Percentiles rank a stretch among this genome's conserved stretches.
Conservation (phyloP, 2,888 invertebrate genomes). For the Syrphus vitripennis region DNA sequence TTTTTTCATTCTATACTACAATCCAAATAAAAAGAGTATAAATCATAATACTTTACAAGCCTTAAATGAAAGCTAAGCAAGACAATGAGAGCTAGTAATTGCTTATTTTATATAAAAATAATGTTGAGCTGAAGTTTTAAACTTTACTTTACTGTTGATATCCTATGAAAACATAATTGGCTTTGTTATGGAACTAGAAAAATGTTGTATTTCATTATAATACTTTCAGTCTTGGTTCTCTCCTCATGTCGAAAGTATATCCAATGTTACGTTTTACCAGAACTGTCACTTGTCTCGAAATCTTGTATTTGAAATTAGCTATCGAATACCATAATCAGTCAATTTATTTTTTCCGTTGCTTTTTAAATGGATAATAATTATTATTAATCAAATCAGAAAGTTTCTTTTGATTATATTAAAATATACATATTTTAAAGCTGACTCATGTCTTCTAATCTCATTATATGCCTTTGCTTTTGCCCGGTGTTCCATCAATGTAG, state of each 20-base stretch:
- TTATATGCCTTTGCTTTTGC: not conserved
- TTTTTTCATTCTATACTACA: not conserved
- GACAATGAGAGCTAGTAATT: not conserved
- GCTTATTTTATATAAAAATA: no score
- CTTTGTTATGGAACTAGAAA: no score
- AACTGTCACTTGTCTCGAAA: no score
- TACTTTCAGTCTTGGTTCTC: no score
- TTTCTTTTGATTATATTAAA: not conserved
- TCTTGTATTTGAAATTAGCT: no score
- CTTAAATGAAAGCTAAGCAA: not conserved
- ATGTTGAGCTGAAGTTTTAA: no score
- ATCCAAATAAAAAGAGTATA: not conserved
- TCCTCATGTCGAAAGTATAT: no score
- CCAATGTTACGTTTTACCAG: no score
- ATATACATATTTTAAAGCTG: no score
- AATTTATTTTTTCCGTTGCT: not conserved
- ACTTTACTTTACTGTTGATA: no score
- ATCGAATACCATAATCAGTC: not conserved
- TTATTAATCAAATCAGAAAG: not conserved
- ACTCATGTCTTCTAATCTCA: not conserved
- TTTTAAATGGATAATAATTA: not conserved
- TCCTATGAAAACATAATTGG: no score
- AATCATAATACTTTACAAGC: not conserved
- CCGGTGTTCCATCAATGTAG: not conserved
- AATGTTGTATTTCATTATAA: no score